A percentile compares a stretch with the other conserved stretches of the same genome.
phyloP scores from a whole-genome alignment of 2,888 invertebrate species.

The Osedax fenrisi region DNA sequence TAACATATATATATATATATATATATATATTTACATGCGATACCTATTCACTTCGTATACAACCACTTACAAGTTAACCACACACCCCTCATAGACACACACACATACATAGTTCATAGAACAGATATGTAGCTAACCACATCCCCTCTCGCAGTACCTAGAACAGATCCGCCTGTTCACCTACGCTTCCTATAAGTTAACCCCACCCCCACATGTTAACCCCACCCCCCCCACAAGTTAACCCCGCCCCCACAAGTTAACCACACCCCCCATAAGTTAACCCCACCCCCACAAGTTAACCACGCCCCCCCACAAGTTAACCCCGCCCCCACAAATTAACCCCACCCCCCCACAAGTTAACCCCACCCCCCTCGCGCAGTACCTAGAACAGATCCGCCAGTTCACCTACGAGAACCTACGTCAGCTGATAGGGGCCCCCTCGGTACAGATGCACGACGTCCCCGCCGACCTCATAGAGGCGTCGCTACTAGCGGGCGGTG shows the following conservation, averaged over 20 bases:
- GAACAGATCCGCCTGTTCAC: neutral
- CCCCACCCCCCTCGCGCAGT: slow-evolving; percentile 54
- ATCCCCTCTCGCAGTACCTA: neutral
- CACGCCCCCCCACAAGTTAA: too few species aligned
- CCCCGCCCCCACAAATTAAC: too few species aligned
- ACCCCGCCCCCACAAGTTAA: too few species aligned
- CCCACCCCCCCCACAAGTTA: too few species aligned
- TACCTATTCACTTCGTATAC: too few species aligned
- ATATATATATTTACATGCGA: too few species aligned
- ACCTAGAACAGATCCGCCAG: slow-evolving; percentile 73
- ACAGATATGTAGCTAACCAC: too few species aligned
- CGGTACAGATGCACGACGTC: slow-evolving; percentile 88
- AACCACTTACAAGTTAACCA: too few species aligned
- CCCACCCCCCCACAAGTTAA: neutral
- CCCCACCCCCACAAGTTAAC: slow-evolving; percentile 17
- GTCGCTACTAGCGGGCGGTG: slow-evolving; percentile 41
- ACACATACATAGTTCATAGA: too few species aligned
- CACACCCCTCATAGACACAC: too few species aligned
- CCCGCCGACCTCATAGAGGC: slow-evolving; percentile 61
- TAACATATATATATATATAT: too few species aligned
- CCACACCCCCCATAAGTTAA: neutral
- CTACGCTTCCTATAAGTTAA: neutral
- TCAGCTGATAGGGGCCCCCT: slow-evolving; percentile 78
- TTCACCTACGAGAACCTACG: slow-evolving; percentile 83
- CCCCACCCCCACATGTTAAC: slow-evolving; percentile 17